These are phyloP conservation scores for Drosophila persimilis DNA, from an alignment of 1,140 invertebrate genomes.

Conservation along the genomic window DNA sequence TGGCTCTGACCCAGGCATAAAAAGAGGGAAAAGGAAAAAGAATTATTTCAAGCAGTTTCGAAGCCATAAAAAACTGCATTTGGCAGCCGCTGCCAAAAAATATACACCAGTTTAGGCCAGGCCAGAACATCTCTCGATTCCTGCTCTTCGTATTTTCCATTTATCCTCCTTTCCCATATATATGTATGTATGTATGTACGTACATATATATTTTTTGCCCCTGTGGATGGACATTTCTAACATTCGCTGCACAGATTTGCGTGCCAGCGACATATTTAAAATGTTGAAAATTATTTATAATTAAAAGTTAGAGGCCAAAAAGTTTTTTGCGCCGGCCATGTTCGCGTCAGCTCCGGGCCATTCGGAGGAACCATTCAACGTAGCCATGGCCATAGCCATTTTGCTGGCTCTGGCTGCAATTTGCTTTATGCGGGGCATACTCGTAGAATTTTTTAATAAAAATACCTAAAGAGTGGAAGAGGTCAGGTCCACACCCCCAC, in stretches of 20 bases:
- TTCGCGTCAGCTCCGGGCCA: constrained; percentile 18
- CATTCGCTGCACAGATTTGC: constrained; percentile 74
- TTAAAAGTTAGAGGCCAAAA: constrained; percentile 79
- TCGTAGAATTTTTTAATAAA: constrained; percentile 70
- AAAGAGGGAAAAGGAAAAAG: constrained; percentile 56
- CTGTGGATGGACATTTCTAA: constrained; percentile 47
- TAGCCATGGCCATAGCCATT: constrained; percentile 27
- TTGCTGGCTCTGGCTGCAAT: constrained; percentile 18
- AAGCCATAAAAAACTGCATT: constrained; percentile 80
- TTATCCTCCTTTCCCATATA: constrained; percentile 14
- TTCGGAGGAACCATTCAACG: constrained; percentile 8
- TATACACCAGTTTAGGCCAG: constrained; percentile 11
- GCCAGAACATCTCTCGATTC: constrained; percentile 25
- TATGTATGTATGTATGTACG: no score
- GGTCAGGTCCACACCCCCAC: background rate
- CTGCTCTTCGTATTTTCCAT: constrained; percentile 40
- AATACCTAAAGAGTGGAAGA: constrained; percentile 44
- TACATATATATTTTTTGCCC: constrained; percentile 17
- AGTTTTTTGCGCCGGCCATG: constrained; percentile 50
- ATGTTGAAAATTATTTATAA: constrained; percentile 81
- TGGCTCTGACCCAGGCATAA: constrained; percentile 57
- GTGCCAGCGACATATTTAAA: constrained; percentile 80
- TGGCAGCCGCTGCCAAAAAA: constrained; percentile 69
- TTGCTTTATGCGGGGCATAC: constrained; percentile 16
- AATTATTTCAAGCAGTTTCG: constrained; percentile 78